Base-by-base conservation (phyloP, 2,113 vertebrate genomes). In the Centropus bengalensis region DNA sequence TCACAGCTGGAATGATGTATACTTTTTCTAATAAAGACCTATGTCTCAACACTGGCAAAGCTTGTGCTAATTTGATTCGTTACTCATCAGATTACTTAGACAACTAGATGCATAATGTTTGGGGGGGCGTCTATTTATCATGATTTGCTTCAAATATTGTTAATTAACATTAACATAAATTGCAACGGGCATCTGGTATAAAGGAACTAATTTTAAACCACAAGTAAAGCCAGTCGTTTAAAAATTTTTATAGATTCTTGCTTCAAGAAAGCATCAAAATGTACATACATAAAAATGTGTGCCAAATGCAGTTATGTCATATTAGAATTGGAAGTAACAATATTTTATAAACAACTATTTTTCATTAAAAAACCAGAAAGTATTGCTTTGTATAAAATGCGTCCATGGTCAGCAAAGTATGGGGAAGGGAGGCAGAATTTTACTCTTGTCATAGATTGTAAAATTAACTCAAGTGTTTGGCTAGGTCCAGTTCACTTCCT, bases 161-260 rank as follows among this genome's bases (percentile, higher is more conserved):
- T 96, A 98, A 98, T 97, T 97, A 96, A 89, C 90, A 87, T 78
- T 96, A 91, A 92, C 79, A 97, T 93, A 95, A 97, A 97, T 97
- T 96, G 87, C 73, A 96, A 66, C 67, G 95, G 79, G 69, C 71
- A 95, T 95, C 63, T 96, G 91, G 83, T 96, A 84, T 56, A 95
- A 97, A 91, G 94, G 51, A 95, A 88, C 47, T 88, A 27, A 88
- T 90, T 96, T 89, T 93, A 96, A 92, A 74, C 59, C 77, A 78
- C 0, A 1, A 67, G 36, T 3, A 88, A 91, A 93, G 9, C 23
- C 49, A 66, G 18, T 73, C 10, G 40, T 91, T 87, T 45, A 56
- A 79, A 91, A 69, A 70, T 74, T 5, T 68, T 67, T 8, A 42
- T 14, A 52, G 44, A 56, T 85, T 86, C 33, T 80, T 67, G 24